These are phyloP conservation scores for Coleophora flavipennella DNA, from an alignment of 2,888 invertebrate genomes.

Conservation along the genomic window DNA sequence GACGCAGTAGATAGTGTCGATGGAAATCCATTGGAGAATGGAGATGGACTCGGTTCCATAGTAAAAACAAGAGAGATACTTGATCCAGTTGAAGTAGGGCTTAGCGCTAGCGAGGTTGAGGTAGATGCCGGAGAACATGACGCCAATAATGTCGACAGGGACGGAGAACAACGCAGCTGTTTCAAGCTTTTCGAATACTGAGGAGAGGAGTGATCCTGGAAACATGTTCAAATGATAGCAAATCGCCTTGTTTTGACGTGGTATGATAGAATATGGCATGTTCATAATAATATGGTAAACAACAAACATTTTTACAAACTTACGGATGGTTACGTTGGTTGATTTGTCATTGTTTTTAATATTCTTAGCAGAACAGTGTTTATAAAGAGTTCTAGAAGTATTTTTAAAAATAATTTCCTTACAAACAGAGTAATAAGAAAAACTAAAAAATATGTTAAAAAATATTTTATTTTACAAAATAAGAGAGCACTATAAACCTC, in stretches of 20 bases:
- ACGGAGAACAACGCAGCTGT: constrained; percentile 79
- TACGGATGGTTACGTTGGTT: constrained; percentile 1
- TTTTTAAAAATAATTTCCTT: too few species aligned
- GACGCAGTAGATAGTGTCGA: constrained; percentile 73
- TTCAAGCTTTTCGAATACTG: constrained; percentile 77
- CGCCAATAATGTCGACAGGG: constrained; percentile 76
- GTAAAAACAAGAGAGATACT: constrained; percentile 79
- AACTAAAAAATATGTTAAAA: neutral
- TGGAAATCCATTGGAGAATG: constrained; percentile 76
- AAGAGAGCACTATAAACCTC: too few species aligned
- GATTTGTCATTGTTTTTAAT: too few species aligned
- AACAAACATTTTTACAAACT: too few species aligned
- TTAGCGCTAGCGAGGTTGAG: constrained; percentile 75
- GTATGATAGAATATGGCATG: too few species aligned
- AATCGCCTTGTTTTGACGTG: neutral
- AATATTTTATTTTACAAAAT: too few species aligned
- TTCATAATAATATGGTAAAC: too few species aligned
- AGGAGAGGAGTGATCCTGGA: constrained; percentile 77
- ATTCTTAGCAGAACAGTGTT: too few species aligned
- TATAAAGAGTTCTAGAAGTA: too few species aligned
- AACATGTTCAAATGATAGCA: too few species aligned
- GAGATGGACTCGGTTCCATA: constrained; percentile 80
- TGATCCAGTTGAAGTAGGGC: constrained; percentile 67
- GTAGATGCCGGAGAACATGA: constrained; percentile 79
- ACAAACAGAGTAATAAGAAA: too few species aligned